Percentiles rank a stretch among this genome's conserved stretches.
Evolutionary conservation across 1,140 invertebrate species (phyloP).

Genomic region (Pogonus chalceus): DNA sequence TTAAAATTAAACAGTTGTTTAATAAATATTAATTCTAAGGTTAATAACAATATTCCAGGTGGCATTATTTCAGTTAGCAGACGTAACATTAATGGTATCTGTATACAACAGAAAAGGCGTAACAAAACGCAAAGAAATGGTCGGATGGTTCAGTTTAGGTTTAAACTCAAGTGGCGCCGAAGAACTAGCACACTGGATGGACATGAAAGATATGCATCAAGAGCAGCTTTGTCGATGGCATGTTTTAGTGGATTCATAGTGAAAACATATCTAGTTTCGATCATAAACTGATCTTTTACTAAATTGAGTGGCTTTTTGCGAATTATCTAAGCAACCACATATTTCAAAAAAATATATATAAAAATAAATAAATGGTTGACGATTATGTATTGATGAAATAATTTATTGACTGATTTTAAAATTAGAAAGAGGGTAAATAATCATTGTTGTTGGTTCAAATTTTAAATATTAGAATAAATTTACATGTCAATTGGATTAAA

Average conservation of each 20-base stretch:
- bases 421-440: too few species aligned
- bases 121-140: slow-evolving; percentile 92
- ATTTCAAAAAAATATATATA: too few species aligned
- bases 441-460: too few species aligned
- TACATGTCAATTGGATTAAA: too few species aligned
- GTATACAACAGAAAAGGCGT: slow-evolving; percentile 82
- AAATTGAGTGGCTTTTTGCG: background rate
- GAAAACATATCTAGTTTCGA: background rate
- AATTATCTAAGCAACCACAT: background rate
- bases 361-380: too few species aligned
- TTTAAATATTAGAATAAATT: too few species aligned
- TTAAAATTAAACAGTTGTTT: too few species aligned
- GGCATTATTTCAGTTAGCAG: slow-evolving; percentile 88
- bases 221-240: slow-evolving; percentile 69
- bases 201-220: slow-evolving; percentile 65
- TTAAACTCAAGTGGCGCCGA: slow-evolving; percentile 85
- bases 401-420: too few species aligned
- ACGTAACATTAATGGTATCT: slow-evolving; percentile 87
- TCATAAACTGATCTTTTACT: background rate
- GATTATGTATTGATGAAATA: too few species aligned
- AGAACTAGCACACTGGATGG: slow-evolving; percentile 88
- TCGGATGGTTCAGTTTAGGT: slow-evolving; percentile 90
- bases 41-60: slow-evolving; percentile 46
- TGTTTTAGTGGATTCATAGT: slow-evolving; percentile 46
- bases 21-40: background rate